phyloP scores from a whole-genome alignment of 1,140 invertebrate species.

The Brachionus asplanchnoidis region DNA sequence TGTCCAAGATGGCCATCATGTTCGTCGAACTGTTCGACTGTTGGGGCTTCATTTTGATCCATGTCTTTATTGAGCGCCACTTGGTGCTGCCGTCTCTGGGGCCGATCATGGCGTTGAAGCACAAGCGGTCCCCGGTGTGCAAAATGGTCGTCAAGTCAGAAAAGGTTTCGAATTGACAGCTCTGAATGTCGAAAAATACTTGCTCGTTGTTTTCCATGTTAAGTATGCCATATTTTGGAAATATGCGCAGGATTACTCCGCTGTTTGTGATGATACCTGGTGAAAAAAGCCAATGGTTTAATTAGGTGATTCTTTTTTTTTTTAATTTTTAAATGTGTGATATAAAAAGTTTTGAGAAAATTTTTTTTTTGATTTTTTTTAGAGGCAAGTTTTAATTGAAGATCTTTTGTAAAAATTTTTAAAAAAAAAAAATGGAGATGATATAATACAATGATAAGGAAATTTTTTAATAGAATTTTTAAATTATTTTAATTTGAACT shows the following conservation, averaged over 20 bases:
- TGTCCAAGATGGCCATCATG: constrained; percentile 15
- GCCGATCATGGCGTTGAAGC: constrained; percentile 57
- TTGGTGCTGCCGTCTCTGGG: constrained; percentile 49
- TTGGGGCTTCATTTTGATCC: constrained; percentile 41
- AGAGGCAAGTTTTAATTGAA: no score
- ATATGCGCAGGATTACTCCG: constrained; percentile 44
- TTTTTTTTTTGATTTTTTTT: background rate
- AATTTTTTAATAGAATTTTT: no score
- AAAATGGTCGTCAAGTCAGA: constrained; percentile 55
- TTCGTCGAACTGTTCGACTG: constrained; percentile 13
- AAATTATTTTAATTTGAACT: no score
- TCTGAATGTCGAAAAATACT: constrained; percentile 57
- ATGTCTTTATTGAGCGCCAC: constrained; percentile 42
- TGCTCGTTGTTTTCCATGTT: constrained; percentile 58
- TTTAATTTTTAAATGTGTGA: no score
- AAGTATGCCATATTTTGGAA: constrained; percentile 56
- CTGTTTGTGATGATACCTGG: background rate
- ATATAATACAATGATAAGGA: no score
- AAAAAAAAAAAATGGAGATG: no score
- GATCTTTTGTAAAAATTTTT: no score
- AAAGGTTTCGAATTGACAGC: constrained; percentile 54
- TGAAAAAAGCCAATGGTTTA: background rate
- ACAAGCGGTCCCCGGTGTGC: constrained; percentile 53
- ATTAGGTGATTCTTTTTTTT: background rate
- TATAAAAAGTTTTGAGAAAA: no score